Conservation (phyloP, 2,888 invertebrate genomes). For the Ecliptopera silaceata region DNA sequence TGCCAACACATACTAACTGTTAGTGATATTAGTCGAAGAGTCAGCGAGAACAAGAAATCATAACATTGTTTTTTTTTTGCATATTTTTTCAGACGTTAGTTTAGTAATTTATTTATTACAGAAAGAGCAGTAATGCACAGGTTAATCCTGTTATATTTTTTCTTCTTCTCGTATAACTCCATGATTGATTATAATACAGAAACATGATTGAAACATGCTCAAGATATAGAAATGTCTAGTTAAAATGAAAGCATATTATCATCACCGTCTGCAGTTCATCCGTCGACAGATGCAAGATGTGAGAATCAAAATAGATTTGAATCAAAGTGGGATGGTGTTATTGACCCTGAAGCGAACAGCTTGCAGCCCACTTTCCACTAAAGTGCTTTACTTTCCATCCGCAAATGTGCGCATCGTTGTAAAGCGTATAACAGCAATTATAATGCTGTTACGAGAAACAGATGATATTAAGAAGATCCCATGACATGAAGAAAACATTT, state of each 20-base stretch:
- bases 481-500: neutral
- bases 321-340: constrained; percentile 28
- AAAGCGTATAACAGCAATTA: neutral
- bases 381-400: neutral
- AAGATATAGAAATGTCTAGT: constrained; percentile 7
- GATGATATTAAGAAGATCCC: neutral
- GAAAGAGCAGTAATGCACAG: too few relatives aligned
- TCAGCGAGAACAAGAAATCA: constrained; percentile 12
- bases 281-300: constrained; percentile 4
- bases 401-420: neutral
- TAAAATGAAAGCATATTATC: constrained; percentile 5
- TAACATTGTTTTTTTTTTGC: neutral
- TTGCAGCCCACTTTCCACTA: constrained; percentile 12
- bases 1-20: constrained; percentile 51
- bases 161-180: constrained; percentile 6
- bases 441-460: neutral
- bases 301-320: constrained; percentile 23
- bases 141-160: neutral
- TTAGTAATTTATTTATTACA: too few relatives aligned
- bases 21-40: constrained; percentile 55
- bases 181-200: constrained; percentile 3
- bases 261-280: constrained; percentile 3
- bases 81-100: too few relatives aligned
- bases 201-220: constrained; percentile 16
- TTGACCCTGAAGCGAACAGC: constrained; percentile 29